Conservation (phyloP, 2,888 invertebrate species). For the Bursaphelenchus okinawaensis region DNA sequence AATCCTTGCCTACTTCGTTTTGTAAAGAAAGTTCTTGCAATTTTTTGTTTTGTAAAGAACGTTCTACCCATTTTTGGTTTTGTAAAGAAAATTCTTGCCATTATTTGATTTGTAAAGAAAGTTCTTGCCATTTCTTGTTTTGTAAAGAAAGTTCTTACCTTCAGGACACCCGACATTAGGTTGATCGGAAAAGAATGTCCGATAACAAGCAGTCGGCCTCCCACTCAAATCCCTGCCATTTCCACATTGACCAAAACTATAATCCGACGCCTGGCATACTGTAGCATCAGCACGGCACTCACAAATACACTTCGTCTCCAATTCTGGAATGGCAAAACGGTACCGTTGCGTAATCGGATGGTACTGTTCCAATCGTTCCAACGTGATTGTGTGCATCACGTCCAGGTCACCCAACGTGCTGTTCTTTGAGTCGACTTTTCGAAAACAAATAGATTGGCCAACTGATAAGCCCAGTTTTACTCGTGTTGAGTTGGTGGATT, state of each 20-base stretch:
- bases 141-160: no score
- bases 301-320: constrained; percentile 50
- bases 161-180: constrained; percentile 42
- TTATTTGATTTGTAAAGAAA: no score
- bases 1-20: no score
- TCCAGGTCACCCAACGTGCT: not conserved
- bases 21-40: no score
- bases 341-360: constrained; percentile 53
- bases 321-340: constrained; percentile 54
- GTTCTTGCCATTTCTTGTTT: no score
- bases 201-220: constrained; percentile 38
- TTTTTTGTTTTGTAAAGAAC: no score
- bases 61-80: no score
- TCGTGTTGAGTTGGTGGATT: constrained; percentile 13
- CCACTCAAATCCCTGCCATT: not conserved
- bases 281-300: constrained; percentile 42
- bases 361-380: constrained; percentile 51
- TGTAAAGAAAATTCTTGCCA: no score
- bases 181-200: constrained; percentile 55
- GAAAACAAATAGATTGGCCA: constrained; percentile 35
- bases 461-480: constrained; percentile 26
- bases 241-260: constrained; percentile 24
- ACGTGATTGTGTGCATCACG: constrained; percentile 44
- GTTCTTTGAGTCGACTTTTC: constrained; percentile 1
- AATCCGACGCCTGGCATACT: constrained; percentile 31